Evolutionary conservation across 1,140 invertebrate genomes (phyloP).

Genomic region (Atta cephalotes): DNA sequence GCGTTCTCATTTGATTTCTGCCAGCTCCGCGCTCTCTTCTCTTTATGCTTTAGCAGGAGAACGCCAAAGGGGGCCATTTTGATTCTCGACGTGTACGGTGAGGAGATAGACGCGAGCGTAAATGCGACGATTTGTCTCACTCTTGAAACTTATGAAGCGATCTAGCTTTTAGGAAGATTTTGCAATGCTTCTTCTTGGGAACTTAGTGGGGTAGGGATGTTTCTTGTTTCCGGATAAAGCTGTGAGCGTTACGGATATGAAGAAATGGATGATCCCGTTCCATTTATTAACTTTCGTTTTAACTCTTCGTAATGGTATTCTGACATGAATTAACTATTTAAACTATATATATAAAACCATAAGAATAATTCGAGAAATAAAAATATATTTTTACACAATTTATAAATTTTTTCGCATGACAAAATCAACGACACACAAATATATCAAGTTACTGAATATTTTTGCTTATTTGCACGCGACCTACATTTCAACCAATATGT

Average conservation of each 20-base stretch:
- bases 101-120: constrained; percentile 59
- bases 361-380: constrained; percentile 8
- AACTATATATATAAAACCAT: too few relatives aligned
- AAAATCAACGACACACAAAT: not conserved
- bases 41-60: constrained; percentile 54
- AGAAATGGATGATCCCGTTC: constrained; percentile 32
- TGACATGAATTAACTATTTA: constrained; percentile 36
- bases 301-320: constrained; percentile 2
- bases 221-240: constrained; percentile 57
- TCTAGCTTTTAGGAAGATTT: constrained; percentile 62
- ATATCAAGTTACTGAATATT: constrained; percentile 41
- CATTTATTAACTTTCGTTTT: constrained; percentile 47
- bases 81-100: constrained; percentile 9
- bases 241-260: constrained; percentile 38
- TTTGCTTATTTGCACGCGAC: constrained; percentile 37
- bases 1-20: constrained; percentile 70
- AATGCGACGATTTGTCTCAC: constrained; percentile 65
- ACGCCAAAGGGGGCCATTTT: constrained; percentile 58
- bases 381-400: constrained; percentile 8
- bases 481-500: constrained; percentile 44
- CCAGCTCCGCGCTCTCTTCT: constrained; percentile 50
- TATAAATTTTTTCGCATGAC: not conserved
- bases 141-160: constrained; percentile 43
- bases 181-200: constrained; percentile 39
- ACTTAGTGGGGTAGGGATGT: constrained; percentile 17